Base-by-base conservation (phyloP, 2,113 vertebrate genomes). In the Onychostruthus taczanowskii region DNA sequence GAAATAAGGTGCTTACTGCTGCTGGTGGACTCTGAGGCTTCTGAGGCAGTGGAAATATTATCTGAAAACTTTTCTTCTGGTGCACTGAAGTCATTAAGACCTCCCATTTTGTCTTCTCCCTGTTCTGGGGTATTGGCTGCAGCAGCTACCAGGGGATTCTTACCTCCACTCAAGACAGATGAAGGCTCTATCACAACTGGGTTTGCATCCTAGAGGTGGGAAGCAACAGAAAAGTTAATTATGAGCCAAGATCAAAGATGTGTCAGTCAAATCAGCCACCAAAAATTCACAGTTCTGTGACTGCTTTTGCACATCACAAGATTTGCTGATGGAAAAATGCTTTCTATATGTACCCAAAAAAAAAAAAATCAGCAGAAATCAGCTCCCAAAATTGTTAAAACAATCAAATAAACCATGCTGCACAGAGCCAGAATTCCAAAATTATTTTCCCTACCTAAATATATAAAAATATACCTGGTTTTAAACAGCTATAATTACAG, bases 181-280 rank as follows among this genome's bases (percentile, higher is more conserved):
- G 98, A 99, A 92, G 99, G 99, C 76, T 99, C 99, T 96, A 99
- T 98, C 96, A 99, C 98, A 91, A 99, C 98, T 87, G 98, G 98
- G 85, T 98, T 98, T 84, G 98, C 98, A 97, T 99, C 99, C 99
- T 99, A 97, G 50, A 97, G 96, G 49, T 33, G 72, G 68, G 4
- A 8, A 69, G 1, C 75, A 87, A 55, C 2, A 49, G 13, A 27
- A 24, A 87, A 83, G 61, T 85, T 33, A 31, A 44, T 70, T 73
- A 70, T 14, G 21, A 67, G 53, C 37, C 61, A 58, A 24, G 28
- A 46, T 21, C 49, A 72, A 73, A 88, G 61, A 11, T 0, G 1
- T 19, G 33, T 4, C 47, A 68, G 52, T 3, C 68, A 78, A 70
- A 67, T 0, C 87, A 70, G 30, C 6, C 41, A 63, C 33, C 50